Evolutionary conservation across 2,797 vertebrate species (phyloP).

Genomic region (Enteromius mattozi): DNA sequence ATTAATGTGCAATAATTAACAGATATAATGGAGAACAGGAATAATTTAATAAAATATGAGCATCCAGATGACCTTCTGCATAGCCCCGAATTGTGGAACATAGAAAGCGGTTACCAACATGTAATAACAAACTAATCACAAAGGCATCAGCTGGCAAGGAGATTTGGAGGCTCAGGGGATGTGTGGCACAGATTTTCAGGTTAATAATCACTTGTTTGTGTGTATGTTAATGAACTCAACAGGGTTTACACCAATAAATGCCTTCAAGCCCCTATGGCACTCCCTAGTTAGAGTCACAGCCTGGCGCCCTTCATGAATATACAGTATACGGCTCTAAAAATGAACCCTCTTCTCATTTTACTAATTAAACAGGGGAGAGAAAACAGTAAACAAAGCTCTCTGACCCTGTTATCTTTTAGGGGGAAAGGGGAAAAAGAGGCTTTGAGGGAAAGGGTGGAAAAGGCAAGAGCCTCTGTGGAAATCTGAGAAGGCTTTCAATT

Average conservation of each 20-base stretch:
- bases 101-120: constrained; percentile 19
- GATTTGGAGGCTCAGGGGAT: constrained; percentile 39
- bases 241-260: constrained; percentile 58
- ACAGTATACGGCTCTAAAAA: constrained; percentile 45
- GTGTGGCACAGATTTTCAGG: constrained; percentile 51
- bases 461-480: constrained; percentile 63
- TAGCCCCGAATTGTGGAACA: constrained; percentile 22
- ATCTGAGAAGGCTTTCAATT: constrained; percentile 55
- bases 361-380: constrained; percentile 63
- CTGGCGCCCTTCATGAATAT: constrained; percentile 60
- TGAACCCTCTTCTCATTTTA: constrained; percentile 52
- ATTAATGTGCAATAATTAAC: constrained; percentile 54
- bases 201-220: constrained; percentile 61
- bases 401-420: constrained; percentile 45
- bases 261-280: constrained; percentile 45
- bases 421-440: constrained; percentile 36
- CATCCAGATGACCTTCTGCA: constrained; percentile 30
- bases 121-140: constrained; percentile 37
- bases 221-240: constrained; percentile 55
- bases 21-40: constrained; percentile 41
- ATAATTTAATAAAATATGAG: constrained; percentile 40
- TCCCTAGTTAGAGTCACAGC: constrained; percentile 50
- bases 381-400: constrained; percentile 58
- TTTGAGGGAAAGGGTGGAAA: constrained; percentile 50
- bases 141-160: constrained; percentile 42